These are phyloP conservation scores for Phocoena sinus DNA, from an alignment of 2,113 vertebrate species.

Conservation along the genomic window DNA sequence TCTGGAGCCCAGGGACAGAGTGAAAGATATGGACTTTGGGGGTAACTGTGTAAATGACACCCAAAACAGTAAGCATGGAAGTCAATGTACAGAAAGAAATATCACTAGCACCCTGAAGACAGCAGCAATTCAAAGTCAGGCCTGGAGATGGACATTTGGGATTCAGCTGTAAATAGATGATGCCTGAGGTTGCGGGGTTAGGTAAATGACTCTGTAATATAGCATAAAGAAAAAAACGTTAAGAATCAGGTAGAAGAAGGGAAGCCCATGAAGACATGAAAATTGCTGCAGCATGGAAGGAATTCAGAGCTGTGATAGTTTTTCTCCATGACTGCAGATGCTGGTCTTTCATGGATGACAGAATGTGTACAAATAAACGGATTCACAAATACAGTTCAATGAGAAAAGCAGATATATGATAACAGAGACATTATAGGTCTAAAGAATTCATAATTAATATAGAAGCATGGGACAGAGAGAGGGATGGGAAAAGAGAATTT, in stretches of 20 bases:
- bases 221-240: not conserved
- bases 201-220: not conserved
- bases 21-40: fast-evolving
- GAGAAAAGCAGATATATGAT: not conserved
- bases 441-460: not conserved
- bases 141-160: not conserved
- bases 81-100: not conserved
- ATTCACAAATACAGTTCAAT: not conserved
- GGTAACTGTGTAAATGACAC: not conserved
- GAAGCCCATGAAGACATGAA: not conserved
- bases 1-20: not conserved
- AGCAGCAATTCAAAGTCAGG: not conserved
- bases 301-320: no score
- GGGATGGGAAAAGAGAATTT: not conserved
- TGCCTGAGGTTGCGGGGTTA: not conserved
- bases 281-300: not conserved
- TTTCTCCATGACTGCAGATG: not conserved
- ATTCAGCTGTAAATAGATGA: not conserved
- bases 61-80: not conserved
- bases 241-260: not conserved
- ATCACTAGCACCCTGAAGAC: not conserved
- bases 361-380: not conserved
- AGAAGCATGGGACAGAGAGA: not conserved
- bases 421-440: not conserved
- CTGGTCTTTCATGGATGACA: not conserved